phyloP scores from a whole-genome alignment of 2,113 vertebrate species.

The Nettapus auritus region DNA sequence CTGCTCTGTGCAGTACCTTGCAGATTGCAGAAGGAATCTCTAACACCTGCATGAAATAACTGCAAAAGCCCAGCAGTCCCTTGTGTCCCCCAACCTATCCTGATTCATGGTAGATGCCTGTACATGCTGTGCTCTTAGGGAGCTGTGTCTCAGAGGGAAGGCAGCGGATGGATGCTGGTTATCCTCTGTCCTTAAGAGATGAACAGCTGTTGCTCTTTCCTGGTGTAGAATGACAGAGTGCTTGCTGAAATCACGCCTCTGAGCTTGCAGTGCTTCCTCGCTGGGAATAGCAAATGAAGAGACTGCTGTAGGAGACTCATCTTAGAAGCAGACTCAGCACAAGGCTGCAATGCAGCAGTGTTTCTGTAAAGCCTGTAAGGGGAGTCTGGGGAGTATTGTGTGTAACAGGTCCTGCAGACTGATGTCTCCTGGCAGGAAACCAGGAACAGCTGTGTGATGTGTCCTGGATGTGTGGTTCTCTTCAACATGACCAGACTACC shows the following conservation, averaged over 20 bases:
- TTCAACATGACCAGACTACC: background rate
- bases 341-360: background rate
- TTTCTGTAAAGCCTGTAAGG: background rate
- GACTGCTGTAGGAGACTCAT: background rate
- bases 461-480: background rate
- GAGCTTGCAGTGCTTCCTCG: background rate
- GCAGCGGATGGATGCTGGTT: fast-evolving
- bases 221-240: background rate
- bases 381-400: background rate
- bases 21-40: too few relatives aligned
- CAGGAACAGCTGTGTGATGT: background rate
- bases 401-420: background rate
- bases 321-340: background rate
- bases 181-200: background rate
- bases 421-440: background rate
- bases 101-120: too few relatives aligned
- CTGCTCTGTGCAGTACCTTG: too few relatives aligned
- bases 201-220: background rate
- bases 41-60: too few relatives aligned
- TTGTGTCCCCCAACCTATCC: too few relatives aligned
- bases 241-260: background rate
- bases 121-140: too few relatives aligned
- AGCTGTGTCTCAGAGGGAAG: background rate
- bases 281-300: background rate
- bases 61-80: too few relatives aligned